These are phyloP conservation scores for Limnephilus rhombicus DNA, from an alignment of 2,888 invertebrate species.

Conservation along the genomic window DNA sequence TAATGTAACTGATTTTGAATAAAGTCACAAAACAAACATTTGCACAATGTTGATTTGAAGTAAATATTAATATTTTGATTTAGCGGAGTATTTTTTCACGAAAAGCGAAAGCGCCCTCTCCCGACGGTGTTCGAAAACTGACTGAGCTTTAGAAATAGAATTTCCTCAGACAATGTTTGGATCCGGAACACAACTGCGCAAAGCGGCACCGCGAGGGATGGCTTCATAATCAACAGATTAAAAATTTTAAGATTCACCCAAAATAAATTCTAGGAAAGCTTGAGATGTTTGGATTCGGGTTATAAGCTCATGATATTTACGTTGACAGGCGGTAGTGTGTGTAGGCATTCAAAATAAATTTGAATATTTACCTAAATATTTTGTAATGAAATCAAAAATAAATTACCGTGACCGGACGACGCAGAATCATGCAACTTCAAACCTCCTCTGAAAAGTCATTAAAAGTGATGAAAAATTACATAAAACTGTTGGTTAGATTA, in stretches of 20 bases:
- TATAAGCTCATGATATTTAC: not conserved
- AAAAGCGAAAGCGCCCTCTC: not conserved
- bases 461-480: too few species aligned
- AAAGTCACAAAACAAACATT: not conserved
- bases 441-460: too few species aligned
- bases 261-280: not conserved
- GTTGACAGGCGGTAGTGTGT: not conserved
- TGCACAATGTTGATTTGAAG: not conserved
- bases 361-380: not conserved
- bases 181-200: not conserved
- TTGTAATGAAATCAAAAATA: too few species aligned
- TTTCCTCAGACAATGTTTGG: not conserved
- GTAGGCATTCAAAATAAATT: not conserved
- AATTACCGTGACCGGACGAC: too few species aligned
- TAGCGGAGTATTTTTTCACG: not conserved
- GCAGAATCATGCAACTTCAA: too few species aligned
- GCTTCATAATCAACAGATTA: not conserved
- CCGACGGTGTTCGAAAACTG: conserved; percentile 1
- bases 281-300: not conserved
- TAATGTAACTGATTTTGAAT: not conserved
- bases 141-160: not conserved
- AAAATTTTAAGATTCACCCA: not conserved
- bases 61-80: not conserved
- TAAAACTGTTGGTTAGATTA: too few species aligned
- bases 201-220: not conserved